Base-by-base conservation (phyloP, 1,140 invertebrate genomes). In the Danaus plexippus region DNA sequence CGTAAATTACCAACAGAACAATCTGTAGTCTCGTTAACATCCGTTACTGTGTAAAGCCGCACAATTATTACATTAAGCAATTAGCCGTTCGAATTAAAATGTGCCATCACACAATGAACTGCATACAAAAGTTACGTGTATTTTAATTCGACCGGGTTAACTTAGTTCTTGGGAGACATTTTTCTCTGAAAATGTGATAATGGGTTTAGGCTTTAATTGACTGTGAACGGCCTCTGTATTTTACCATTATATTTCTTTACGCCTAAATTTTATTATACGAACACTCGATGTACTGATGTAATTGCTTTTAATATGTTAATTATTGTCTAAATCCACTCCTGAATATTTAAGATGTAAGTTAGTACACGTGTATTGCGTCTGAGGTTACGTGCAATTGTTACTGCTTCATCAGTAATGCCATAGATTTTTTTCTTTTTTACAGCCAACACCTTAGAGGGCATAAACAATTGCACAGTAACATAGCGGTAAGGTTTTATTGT, bases 171-270 rank as follows among this genome's bases (percentile, higher is more conserved):
- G 57, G 73, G 67, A 74, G 71, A 63, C 69, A 78, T 75, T 77
- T 67, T 80, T 70, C 66, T 60, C 22, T 69, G 57, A 64, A 67
- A 75, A 81, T 75, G 73, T 78, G 72, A 80, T 83, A 75, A 70
- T 71, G 77, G 75, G 73, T 81, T 85, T 80, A 85, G 79, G 75
- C 75, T 78, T 73, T 84, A 84, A 84, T 85, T 82, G 76, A 84
- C 77, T 73, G 50, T 54, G 60, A 57, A 55, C 57, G 63, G 63
- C 64, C 64, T 68, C 64, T 58, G 42, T 44, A 44, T 56, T 59
- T 58, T 51, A 47, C 43, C 41, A 10, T 45, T 65, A 43, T 69
- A 61, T 61, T 63, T 51, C 56, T 58, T 59, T 48, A 64, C 32
- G 66, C 60, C 68, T 70, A 70, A 70, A 47, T 47, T 51, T 57